Base-by-base conservation (phyloP, 2,888 invertebrate genomes). In the Torymus aiolomorphi region DNA sequence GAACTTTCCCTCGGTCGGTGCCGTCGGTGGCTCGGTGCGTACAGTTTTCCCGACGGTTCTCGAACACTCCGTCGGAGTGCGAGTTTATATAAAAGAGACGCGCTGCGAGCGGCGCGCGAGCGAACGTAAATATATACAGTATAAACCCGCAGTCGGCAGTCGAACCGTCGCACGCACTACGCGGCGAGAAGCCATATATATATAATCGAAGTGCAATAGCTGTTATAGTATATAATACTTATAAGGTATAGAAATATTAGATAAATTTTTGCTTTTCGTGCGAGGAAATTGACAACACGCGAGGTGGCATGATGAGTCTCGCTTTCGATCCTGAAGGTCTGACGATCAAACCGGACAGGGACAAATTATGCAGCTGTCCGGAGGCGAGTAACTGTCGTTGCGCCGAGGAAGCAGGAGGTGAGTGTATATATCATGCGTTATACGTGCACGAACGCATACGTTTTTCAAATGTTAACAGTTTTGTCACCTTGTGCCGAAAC, bases 21-120 rank as follows among this genome's bases (percentile, higher is more conserved):
- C 20, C 20, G 20, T 20, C n/a, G n/a, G 2, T 20, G 2, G 2
- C 20, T 70, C 31, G 49, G 57, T 71, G 13, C 8, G 11, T 13
- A 49, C 31, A 14, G 18, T 18, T 73, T 70, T 78, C 74, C 2
- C 57, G 69, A 74, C 54, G 54, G 69, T 78, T 72, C 67, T 78
- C 62, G 74, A 73, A 63, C 13, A 52, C 31, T 31, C 31, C 2
- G 31, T 31, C 31, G 31, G 66, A 20, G 8, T 69, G 18, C 54
- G 59, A 67, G 59, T 18, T 72, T 67, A 78, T 61, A 52, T 49
- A 78, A 69, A 16, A 51, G 2, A 2, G 31, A 2, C 13, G 12
- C 16, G 14, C 16, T 31, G 8, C 31, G 31, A 31, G 31, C 31
- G 31, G 31, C 4, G 31, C 0, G 31, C 31, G 3, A 31, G 4